Evolutionary conservation across 2,113 vertebrate genomes (phyloP), one percentile per base, ranked within the genome.

Genomic region (Athene cunicularia): DNA sequence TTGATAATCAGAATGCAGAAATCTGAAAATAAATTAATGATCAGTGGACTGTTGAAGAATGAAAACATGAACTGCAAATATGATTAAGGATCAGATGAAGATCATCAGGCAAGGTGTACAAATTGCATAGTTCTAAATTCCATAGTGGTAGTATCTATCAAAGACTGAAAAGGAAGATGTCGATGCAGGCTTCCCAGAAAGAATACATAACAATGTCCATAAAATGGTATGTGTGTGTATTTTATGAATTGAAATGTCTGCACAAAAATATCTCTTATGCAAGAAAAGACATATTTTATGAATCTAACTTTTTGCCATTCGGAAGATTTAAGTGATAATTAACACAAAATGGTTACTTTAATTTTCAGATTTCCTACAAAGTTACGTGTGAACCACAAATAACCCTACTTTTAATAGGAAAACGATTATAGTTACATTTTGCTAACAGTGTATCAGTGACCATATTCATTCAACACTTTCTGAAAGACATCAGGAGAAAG

Each of bases 11-110:
- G 95, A 98, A 98, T 98, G 96, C 96, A 98, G 95, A 98, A 98
- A 96, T 97, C 97, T 98, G 94, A 98, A 99, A 98, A 98, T 98
- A 98, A 99, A 99, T 98, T 98, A 98, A 98, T 98, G 98, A 98
- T 98, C 98, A 98, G 97, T 97, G 98, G 98, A 98, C 97, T 98
- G 98, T 97, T 98, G 98, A 99, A 93, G 96, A 95, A 97, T 43
- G 88, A 95, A 98, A 98, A 98, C 68, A 88, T 98, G 98, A 98
- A 97, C 90, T 79, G 97, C 96, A 98, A 94, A 94, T 96, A 64
- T 91, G 97, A 98, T 98, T 90, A 98, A 97, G 95, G 76, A 97
- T 97, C 94, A 88, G 49, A 86, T 10, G 30, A 68, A 80, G 28
- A 93, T 97, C 87, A 95, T 92, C 92, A 95, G 55, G 79, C 86